Conservation (phyloP, 2,797 vertebrate genomes). For the Intellagama lesueurii region DNA sequence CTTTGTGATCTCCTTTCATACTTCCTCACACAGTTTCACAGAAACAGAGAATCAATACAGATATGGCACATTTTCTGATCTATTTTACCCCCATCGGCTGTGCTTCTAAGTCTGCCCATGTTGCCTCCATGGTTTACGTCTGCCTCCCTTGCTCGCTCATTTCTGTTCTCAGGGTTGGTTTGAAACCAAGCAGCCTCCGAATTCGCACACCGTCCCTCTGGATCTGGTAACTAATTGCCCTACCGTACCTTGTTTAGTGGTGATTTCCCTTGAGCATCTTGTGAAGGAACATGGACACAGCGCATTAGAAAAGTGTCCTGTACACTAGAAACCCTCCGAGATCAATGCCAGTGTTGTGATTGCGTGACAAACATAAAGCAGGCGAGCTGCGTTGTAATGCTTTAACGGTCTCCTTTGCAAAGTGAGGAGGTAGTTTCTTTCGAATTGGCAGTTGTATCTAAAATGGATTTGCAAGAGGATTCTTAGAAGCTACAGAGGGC, state of each 20-base stretch:
- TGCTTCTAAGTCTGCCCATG: constrained; percentile 1
- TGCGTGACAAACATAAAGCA: neutral
- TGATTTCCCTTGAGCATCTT: constrained; percentile 52
- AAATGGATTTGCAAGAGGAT: neutral
- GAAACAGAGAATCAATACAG: too few species aligned
- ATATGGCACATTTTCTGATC: neutral
- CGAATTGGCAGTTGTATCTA: constrained; percentile 20
- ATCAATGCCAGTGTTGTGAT: neutral
- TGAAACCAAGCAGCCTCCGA: neutral
- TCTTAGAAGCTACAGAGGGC: neutral
- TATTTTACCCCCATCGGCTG: neutral
- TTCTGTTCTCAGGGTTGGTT: neutral
- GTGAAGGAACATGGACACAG: constrained; percentile 4
- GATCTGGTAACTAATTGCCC: constrained; percentile 12
- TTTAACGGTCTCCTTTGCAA: neutral
- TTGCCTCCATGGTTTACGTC: neutral
- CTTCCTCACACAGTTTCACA: too few species aligned
- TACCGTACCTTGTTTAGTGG: neutral
- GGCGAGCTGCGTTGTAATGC: neutral
- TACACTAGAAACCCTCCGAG: constrained; percentile 37
- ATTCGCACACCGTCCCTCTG: neutral
- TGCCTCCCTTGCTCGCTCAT: neutral
- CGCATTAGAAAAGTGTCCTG: constrained; percentile 10
- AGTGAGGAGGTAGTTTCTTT: neutral
- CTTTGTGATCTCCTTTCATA: too few species aligned